Percentiles rank a stretch among this genome's conserved stretches.
Evolutionary conservation across 2,797 vertebrate genomes (phyloP).

Genomic region (Sitta carolinensis): DNA sequence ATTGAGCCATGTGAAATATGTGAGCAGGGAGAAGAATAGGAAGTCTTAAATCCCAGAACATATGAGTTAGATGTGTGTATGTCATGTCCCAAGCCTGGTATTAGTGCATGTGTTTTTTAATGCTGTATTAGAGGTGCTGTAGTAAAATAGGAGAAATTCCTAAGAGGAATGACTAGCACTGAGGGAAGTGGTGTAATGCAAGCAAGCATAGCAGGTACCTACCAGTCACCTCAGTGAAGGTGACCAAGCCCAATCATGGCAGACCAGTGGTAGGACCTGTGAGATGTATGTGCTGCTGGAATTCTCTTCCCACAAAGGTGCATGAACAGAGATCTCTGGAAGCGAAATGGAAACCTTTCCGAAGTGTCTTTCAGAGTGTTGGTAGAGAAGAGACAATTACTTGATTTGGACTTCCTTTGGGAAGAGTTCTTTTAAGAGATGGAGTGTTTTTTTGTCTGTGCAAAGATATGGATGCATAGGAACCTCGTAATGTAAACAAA

Average conservation of each 20-base stretch:
- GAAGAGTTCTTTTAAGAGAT: neutral
- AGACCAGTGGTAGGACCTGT: neutral
- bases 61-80: neutral
- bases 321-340: neutral
- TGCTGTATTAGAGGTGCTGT: neutral
- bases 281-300: neutral
- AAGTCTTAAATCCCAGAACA: neutral
- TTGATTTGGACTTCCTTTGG: neutral
- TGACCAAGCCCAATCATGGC: fast-evolving
- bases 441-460: neutral
- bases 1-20: neutral
- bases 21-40: neutral
- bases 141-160: neutral
- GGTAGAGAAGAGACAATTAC: neutral
- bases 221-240: fast-evolving
- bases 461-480: neutral
- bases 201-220: neutral
- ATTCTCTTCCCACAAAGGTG: neutral
- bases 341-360: neutral
- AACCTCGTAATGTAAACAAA: neutral
- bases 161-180: neutral
- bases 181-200: neutral
- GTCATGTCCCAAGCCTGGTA: neutral
- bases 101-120: neutral
- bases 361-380: neutral